A percentile compares a stretch with the other conserved stretches of the same genome.
These are phyloP conservation scores for Leptobrachium ailaonicum DNA, from an alignment of 2,113 vertebrate species.

Conservation along the genomic window DNA sequence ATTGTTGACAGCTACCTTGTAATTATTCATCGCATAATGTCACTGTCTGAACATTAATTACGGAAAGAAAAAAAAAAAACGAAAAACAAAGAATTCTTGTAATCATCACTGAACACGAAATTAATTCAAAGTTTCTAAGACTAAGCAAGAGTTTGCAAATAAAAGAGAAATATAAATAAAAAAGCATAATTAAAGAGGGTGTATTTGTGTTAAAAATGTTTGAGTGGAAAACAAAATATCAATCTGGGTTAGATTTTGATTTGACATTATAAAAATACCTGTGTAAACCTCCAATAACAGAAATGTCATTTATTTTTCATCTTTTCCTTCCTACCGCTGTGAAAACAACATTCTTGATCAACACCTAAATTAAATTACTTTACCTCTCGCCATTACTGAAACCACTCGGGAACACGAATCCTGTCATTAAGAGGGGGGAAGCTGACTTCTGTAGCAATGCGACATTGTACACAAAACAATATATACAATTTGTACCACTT, in stretches of 20 bases:
- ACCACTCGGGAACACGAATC: constrained; percentile 44
- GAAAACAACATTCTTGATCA: constrained; percentile 45
- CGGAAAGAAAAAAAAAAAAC: constrained; percentile 54
- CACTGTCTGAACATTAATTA: constrained; percentile 80
- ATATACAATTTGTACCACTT: neutral
- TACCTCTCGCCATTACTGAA: constrained; percentile 24
- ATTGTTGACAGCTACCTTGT: constrained; percentile 74
- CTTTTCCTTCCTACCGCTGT: constrained; percentile 31
- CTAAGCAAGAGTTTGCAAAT: constrained; percentile 60
- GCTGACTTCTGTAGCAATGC: constrained; percentile 33
- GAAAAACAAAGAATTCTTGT: constrained; percentile 61
- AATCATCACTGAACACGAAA: constrained; percentile 60
- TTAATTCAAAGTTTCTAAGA: constrained; percentile 57
- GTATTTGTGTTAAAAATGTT: constrained; percentile 43
- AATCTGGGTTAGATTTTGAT: constrained; percentile 41
- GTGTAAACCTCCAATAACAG: constrained; percentile 44
- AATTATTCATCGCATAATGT: constrained; percentile 75
- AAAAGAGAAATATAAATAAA: constrained; percentile 49
- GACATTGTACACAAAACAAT: constrained; percentile 40
- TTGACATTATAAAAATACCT: constrained; percentile 40
- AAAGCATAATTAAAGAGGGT: constrained; percentile 54
- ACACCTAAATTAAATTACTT: constrained; percentile 45
- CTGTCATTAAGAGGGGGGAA: constrained; percentile 45
- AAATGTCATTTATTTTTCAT: constrained; percentile 27
- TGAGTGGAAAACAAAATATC: constrained; percentile 48